phyloP scores from a whole-genome alignment of 2,797 vertebrate species.

The Lutjanus campechanus region DNA sequence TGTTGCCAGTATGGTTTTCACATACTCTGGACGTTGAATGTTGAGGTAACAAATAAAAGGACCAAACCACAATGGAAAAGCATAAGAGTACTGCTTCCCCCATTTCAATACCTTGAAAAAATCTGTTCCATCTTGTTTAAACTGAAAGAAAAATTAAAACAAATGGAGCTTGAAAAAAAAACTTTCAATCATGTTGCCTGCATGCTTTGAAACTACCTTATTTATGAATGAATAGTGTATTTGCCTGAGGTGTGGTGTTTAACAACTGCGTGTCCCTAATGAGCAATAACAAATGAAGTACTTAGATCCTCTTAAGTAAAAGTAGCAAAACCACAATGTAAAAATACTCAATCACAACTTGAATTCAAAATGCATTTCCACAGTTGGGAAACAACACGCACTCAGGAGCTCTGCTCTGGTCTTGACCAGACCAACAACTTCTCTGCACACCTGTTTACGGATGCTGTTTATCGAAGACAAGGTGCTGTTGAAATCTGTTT shows the following conservation, averaged over 20 bases:
- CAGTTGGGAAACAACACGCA: too few species aligned
- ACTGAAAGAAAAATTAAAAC: conserved; percentile 62
- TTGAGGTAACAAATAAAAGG: conserved; percentile 78
- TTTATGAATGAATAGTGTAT: too few species aligned
- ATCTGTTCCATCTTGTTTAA: conserved; percentile 79
- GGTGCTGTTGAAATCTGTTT: too few species aligned
- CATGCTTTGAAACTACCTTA: not conserved
- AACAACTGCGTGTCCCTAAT: too few species aligned
- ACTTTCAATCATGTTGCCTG: not conserved
- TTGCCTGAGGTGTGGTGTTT: too few species aligned
- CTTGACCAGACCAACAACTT: too few species aligned
- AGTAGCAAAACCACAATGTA: not conserved
- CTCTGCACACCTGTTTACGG: too few species aligned
- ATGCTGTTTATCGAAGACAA: too few species aligned
- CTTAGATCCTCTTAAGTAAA: not conserved
- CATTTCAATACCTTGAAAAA: conserved; percentile 65
- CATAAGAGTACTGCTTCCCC: conserved; percentile 84
- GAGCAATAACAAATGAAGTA: too few species aligned
- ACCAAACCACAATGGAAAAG: conserved; percentile 88
- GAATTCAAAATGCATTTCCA: too few species aligned
- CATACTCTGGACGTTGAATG: conserved; percentile 92
- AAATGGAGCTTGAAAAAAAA: not conserved
- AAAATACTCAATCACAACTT: not conserved
- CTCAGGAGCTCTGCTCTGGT: too few species aligned
- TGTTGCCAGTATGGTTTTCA: conserved; percentile 85